Percentiles rank a stretch among this genome's conserved stretches.
phyloP scores from a whole-genome alignment of 2,113 vertebrate genomes.

The Gymnarchus niloticus region DNA sequence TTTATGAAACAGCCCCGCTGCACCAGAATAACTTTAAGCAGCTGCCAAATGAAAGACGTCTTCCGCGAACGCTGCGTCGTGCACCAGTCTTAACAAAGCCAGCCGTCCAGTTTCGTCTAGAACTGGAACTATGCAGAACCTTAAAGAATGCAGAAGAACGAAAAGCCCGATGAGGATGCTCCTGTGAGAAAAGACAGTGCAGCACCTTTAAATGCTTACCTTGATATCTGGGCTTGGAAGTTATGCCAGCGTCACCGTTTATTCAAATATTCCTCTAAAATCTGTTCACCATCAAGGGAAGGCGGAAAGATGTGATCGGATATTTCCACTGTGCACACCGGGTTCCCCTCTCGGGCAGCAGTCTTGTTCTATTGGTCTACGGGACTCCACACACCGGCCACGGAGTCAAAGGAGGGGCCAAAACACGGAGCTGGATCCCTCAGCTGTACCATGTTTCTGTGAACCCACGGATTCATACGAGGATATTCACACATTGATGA shows the following conservation, averaged over 20 bases:
- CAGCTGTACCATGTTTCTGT: neutral
- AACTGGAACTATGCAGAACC: neutral
- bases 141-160: neutral
- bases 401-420: constrained; percentile 52
- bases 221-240: constrained; percentile 27
- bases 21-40: constrained; percentile 12
- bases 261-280: constrained; percentile 53
- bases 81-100: neutral
- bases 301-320: constrained; percentile 36
- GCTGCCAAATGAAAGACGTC: neutral
- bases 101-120: neutral
- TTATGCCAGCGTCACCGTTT: constrained; percentile 29
- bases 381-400: constrained; percentile 32
- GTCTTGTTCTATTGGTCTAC: constrained; percentile 56
- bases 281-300: constrained; percentile 35
- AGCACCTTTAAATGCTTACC: constrained; percentile 42
- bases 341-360: constrained; percentile 51
- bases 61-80: neutral
- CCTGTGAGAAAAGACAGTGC: neutral
- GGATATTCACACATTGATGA: neutral
- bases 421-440: constrained; percentile 19
- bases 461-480: neutral
- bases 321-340: constrained; percentile 40
- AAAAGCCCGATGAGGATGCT: neutral
- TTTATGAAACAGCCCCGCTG: neutral